Percentiles rank a stretch among this genome's conserved stretches.
Conservation (phyloP, 2,888 invertebrate species). For the Protula sp. region DNA sequence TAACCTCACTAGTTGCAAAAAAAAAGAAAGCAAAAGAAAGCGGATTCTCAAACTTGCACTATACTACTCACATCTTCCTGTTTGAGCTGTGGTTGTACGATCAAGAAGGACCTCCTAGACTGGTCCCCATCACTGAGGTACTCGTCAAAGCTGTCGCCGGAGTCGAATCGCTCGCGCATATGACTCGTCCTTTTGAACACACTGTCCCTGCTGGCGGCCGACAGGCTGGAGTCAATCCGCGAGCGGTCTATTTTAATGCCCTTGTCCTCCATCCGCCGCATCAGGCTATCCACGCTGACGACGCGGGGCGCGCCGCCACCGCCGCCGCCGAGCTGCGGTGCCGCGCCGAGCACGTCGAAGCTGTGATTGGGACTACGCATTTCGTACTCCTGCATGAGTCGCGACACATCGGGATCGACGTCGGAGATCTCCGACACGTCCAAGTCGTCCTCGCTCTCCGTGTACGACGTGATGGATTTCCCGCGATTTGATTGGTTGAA, state of each 20-base stretch:
- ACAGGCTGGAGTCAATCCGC: not conserved
- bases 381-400: constrained; percentile 22
- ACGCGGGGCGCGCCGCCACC: not conserved
- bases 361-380: constrained; percentile 21
- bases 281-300: not conserved
- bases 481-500: constrained; percentile 4
- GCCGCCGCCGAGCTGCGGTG: not conserved
- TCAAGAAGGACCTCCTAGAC: constrained; percentile 9
- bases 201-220: not conserved
- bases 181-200: not conserved
- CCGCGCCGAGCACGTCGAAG: constrained; percentile 8
- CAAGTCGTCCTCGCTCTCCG: constrained; percentile 22
- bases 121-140: constrained; percentile 3
- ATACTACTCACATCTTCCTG: constrained; percentile 16
- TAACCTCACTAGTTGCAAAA: too few relatives aligned
- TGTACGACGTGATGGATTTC: constrained; percentile 3
- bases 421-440: constrained; percentile 21
- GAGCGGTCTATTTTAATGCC: not conserved
- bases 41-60: too few relatives aligned
- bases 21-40: too few relatives aligned
- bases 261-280: not conserved
- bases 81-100: constrained; percentile 19
- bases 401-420: constrained; percentile 24
- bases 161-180: not conserved
- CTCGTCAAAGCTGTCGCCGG: not conserved